phyloP scores from a whole-genome alignment of 2,888 invertebrate species.

The Nymphalis c-album region DNA sequence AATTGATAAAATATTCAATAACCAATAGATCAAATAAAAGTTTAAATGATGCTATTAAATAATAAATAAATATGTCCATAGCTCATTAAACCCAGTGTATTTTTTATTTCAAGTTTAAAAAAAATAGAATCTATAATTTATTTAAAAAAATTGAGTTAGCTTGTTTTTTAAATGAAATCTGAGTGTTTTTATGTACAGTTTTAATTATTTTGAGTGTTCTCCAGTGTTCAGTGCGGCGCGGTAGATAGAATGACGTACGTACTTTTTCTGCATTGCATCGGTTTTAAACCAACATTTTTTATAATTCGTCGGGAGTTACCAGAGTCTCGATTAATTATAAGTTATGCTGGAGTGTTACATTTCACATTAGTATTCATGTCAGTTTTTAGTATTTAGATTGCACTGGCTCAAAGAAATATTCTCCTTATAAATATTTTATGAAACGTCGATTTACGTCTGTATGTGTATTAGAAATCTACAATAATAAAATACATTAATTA shows the following conservation, averaged over 20 bases:
- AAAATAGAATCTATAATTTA: conserved; percentile 3
- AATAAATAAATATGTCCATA: no score
- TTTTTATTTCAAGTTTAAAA: not conserved
- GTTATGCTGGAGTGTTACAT: not conserved
- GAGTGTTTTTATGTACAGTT: conserved; percentile 32
- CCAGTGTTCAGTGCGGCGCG: conserved; percentile 27
- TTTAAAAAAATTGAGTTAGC: conserved; percentile 13
- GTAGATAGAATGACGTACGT: conserved; percentile 33
- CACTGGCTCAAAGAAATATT: not conserved
- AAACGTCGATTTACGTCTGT: no score
- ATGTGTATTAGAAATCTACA: no score
- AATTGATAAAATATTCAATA: no score
- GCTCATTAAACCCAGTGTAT: not conserved
- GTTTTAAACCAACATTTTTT: conserved; percentile 13
- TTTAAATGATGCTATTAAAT: no score
- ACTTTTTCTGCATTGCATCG: conserved; percentile 26
- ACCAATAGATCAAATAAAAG: no score
- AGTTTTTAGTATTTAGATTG: not conserved
- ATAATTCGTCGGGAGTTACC: conserved; percentile 1
- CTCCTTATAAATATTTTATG: not conserved
- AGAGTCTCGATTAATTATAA: not conserved
- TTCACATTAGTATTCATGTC: not conserved
- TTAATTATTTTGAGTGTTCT: conserved; percentile 38
- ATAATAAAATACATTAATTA: no score
- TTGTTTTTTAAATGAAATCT: conserved; percentile 30